Conservation (phyloP, 2,888 invertebrate genomes). For the Spialia ferax region DNA sequence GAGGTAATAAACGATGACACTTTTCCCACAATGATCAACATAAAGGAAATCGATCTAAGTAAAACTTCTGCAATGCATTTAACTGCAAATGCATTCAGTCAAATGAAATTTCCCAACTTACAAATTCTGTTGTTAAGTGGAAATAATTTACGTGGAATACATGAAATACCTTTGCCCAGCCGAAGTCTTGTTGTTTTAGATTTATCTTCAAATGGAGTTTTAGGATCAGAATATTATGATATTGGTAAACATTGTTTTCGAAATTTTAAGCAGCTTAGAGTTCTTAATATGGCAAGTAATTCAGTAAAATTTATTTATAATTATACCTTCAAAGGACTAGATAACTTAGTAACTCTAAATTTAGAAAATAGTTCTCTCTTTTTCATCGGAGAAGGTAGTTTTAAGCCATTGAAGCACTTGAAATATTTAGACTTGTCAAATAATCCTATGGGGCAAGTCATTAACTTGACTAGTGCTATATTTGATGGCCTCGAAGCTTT, state of each 20-base stretch:
- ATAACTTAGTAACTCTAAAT: conserved; percentile 71
- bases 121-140: conserved; percentile 76
- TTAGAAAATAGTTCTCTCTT: conserved; percentile 81
- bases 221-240: conserved; percentile 71
- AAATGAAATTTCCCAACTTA: conserved; percentile 75
- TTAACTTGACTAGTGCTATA: conserved; percentile 63
- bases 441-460: conserved; percentile 72
- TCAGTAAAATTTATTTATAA: conserved; percentile 76
- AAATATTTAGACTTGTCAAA: conserved; percentile 79
- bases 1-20: conserved; percentile 73
- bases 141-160: conserved; percentile 79
- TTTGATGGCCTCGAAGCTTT: conserved; percentile 78
- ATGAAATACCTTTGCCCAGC: conserved; percentile 71
- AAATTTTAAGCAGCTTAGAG: conserved; percentile 71
- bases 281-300: conserved; percentile 81
- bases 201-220: conserved; percentile 76
- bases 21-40: conserved; percentile 82
- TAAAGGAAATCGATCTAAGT: conserved; percentile 83
- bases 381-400: conserved; percentile 72
- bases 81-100: conserved; percentile 72
- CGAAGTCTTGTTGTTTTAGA: conserved; percentile 73
- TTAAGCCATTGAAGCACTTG: conserved; percentile 68
- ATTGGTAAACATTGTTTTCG: conserved; percentile 74
- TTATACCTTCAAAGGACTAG: conserved; percentile 77
- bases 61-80: conserved; percentile 78